Conservation (phyloP, 2,797 vertebrate species). For the Luscinia megarhynchos region DNA sequence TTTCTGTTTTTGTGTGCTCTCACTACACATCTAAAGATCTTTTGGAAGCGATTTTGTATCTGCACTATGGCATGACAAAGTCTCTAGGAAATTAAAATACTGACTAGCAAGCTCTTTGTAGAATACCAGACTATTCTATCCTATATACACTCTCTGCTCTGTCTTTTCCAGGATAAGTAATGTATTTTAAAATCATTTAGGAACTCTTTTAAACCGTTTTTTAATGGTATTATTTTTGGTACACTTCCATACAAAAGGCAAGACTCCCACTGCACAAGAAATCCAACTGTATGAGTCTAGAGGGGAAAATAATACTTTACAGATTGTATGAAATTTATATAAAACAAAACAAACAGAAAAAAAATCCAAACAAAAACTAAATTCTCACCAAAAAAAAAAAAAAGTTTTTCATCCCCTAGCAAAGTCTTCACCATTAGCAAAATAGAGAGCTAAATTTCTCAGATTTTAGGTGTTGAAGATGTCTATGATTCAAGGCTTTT, state of each 20-base stretch:
- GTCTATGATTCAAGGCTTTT: background rate
- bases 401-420: background rate
- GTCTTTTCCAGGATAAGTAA: conserved; percentile 15
- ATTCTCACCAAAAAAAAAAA: background rate
- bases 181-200: conserved; percentile 38
- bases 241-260: conserved; percentile 25
- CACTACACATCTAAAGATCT: background rate
- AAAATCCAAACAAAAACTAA: background rate
- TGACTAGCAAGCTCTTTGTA: background rate
- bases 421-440: background rate
- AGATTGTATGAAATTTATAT: background rate
- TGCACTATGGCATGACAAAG: background rate
- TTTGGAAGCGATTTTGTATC: background rate
- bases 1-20: background rate
- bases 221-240: conserved; percentile 48
- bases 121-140: background rate
- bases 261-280: background rate
- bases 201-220: conserved; percentile 45
- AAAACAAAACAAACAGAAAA: background rate
- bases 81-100: background rate
- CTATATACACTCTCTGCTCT: background rate
- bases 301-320: conserved; percentile 29
- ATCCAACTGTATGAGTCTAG: conserved; percentile 22
- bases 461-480: background rate
- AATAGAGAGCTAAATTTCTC: background rate